Evolutionary conservation across 23 tunicate species (phyloP), one percentile per base, ranked within the genome.

Genomic region (Diplosoma virens): DNA sequence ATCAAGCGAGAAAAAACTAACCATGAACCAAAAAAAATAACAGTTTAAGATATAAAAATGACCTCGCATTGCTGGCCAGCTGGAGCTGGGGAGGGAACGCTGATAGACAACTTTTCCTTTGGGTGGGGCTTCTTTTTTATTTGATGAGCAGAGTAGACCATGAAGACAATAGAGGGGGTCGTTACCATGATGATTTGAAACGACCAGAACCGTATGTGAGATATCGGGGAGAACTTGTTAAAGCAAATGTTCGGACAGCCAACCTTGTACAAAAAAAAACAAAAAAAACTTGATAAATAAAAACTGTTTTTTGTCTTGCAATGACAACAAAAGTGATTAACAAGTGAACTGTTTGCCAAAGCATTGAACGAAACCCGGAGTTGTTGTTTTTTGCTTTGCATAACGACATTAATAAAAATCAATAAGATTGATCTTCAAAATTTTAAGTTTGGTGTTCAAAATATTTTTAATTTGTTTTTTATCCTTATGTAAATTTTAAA

Each of bases 181-280:
- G 94, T 79, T 17, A 93, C 98, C 89, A 93, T 82, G n/a, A 93
- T 93, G 59, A 93, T 93, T 74, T 93, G 98, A 60, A 93, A 93
- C 29, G 93, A 86, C 98, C 98, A 93, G 37, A 93, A 93, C 24
- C 98, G 93, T 9, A 93, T 93, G 89, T 95, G 99, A 16, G 99
- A 95, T 78, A 95, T 86, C 27, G 99, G 99, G 0, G 99, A 95
- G 37, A 95, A 95, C 71, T 84, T 58, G 58, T 95, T 95, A 85
- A 95, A 95, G 59, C 99, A 95, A 7, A 95, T 84, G 70, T 95
- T 95, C 26, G 93, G 77, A 78, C 99, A 95, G 11, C 99, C 99
- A 22, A 82, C 81, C 96, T 93, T 14, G 21, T 34, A 35, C 6
- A 14, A 56, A n/a, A 56, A 56, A 18, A 56, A 16, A 56, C 5